A percentile compares a stretch with the other conserved stretches of the same genome.
Conservation (phyloP, 2,113 vertebrate genomes). For the Ageneiosus marmoratus region DNA sequence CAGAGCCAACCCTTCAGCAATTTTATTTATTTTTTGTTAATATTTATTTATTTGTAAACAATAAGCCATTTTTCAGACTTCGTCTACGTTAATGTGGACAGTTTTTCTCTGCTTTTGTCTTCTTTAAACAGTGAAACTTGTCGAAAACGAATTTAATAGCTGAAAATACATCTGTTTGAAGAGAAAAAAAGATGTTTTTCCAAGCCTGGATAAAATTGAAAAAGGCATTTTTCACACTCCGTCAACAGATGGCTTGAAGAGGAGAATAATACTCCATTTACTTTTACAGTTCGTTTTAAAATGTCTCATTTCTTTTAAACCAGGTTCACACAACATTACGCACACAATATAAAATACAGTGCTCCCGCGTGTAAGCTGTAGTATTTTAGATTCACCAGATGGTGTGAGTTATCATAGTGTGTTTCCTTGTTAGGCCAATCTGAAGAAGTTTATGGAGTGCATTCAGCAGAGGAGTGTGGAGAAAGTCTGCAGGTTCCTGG, state of each 20-base stretch:
- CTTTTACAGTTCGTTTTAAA: background rate
- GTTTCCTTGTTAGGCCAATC: constrained; percentile 68
- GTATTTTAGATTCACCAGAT: background rate
- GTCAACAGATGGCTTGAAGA: background rate
- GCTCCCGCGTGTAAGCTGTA: background rate
- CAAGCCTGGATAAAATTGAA: background rate
- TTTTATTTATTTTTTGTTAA: background rate
- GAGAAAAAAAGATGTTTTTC: background rate
- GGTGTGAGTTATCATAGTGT: background rate
- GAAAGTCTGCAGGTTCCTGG: constrained; percentile 75
- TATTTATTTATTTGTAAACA: background rate
- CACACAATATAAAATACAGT: background rate
- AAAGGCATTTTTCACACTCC: background rate
- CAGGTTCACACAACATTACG: background rate
- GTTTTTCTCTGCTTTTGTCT: background rate
- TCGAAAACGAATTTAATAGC: background rate
- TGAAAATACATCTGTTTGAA: background rate
- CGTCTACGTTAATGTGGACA: background rate
- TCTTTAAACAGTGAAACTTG: background rate
- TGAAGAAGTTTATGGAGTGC: constrained; percentile 78
- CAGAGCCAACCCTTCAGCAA: background rate
- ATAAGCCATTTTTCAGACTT: background rate
- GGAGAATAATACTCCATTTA: background rate
- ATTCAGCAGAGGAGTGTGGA: constrained; percentile 75
- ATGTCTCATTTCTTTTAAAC: background rate